Conservation (phyloP, 2,113 vertebrate species). For the Poicephalus gulielmi region DNA sequence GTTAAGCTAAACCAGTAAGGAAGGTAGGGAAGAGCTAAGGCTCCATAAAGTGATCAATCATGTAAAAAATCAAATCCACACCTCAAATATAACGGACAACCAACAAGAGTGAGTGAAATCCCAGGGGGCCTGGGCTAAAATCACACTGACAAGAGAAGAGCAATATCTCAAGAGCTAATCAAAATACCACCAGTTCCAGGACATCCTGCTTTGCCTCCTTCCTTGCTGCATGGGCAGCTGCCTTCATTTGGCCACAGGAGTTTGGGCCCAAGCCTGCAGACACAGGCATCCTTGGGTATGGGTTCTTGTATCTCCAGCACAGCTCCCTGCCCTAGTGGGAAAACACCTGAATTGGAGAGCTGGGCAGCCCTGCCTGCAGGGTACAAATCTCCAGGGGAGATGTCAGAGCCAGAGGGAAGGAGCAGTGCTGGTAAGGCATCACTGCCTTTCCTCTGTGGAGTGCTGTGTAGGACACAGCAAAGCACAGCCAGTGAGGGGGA, state of each 20-base stretch:
- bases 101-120: not conserved
- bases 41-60: not conserved
- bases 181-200: not conserved
- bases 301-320: not conserved
- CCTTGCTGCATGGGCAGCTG: not conserved
- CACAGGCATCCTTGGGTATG: accelerated
- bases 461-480: not conserved
- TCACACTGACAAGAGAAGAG: not conserved
- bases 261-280: not conserved
- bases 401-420: not conserved
- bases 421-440: not conserved
- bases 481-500: constrained; percentile 2
- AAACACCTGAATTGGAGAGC: not conserved
- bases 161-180: not conserved
- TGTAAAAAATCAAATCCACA: constrained; percentile 11
- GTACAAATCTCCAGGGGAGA: not conserved
- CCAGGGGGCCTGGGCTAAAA: not conserved
- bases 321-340: not conserved
- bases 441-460: not conserved
- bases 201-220: not conserved
- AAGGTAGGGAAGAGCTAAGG: not conserved
- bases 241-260: not conserved
- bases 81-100: not conserved
- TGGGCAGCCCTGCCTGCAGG: not conserved
- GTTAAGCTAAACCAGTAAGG: not conserved